These are phyloP conservation scores for Labeo rohita DNA, from an alignment of 2,113 vertebrate species.

Conservation along the genomic window DNA sequence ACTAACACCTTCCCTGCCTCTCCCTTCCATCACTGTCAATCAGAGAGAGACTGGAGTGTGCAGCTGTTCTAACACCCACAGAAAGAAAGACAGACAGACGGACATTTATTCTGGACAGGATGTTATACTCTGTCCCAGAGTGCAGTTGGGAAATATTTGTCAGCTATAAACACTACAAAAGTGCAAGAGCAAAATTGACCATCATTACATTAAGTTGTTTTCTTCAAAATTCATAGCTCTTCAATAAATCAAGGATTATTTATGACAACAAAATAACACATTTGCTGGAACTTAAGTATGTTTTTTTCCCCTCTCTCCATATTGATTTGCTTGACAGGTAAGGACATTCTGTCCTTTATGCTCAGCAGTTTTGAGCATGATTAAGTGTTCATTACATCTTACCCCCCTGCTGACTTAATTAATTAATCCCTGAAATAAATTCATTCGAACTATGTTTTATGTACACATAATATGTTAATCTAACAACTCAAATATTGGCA, in stretches of 20 bases:
- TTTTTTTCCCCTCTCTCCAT: slow-evolving; percentile 19
- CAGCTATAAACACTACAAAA: slow-evolving; percentile 24
- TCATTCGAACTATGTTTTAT: neutral
- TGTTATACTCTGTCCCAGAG: neutral
- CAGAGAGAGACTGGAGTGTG: slow-evolving; percentile 40
- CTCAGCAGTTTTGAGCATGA: slow-evolving; percentile 28
- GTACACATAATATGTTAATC: slow-evolving; percentile 14
- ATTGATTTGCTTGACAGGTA: slow-evolving; percentile 35
- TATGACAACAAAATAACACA: neutral
- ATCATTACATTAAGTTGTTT: neutral
- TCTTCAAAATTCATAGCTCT: slow-evolving; percentile 40
- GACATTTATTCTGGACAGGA: neutral
- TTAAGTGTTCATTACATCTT: slow-evolving; percentile 5
- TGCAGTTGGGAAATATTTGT: slow-evolving; percentile 2
- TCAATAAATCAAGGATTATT: slow-evolving; percentile 30
- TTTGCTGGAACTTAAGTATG: neutral
- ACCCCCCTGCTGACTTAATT: slow-evolving; percentile 1
- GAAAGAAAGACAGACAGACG: slow-evolving; percentile 37
- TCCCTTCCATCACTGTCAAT: slow-evolving; percentile 11
- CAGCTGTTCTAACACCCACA: slow-evolving; percentile 16
- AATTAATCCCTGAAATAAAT: slow-evolving; percentile 20
- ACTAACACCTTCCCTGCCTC: slow-evolving; percentile 4
- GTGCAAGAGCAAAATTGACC: slow-evolving; percentile 28
- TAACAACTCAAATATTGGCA: slow-evolving; percentile 20
- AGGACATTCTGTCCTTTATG: slow-evolving; percentile 16